Evolutionary conservation across 2,113 vertebrate genomes (phyloP), one percentile per base, ranked within the genome.

Genomic region (Sylvietta virens): DNA sequence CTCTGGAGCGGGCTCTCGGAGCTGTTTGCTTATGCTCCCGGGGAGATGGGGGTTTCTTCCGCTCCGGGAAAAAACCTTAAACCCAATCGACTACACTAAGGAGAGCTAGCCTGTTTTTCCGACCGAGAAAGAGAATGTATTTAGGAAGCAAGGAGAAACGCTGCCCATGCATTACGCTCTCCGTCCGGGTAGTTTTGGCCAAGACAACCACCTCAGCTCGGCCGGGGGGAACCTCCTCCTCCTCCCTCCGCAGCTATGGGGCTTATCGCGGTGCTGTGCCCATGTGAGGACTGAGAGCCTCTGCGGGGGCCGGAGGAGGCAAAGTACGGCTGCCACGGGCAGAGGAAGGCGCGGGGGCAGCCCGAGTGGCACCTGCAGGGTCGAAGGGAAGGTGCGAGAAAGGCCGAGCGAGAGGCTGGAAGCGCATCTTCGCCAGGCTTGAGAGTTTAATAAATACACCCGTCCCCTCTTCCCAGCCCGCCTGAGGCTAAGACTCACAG

Each of bases 381-480:
- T 10, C 50, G 3, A 37, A 54, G 26, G 60, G 42, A 86, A 82
- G 50, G 83, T 78, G 84, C 54, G 40, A 77, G 64, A 60, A 90
- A 62, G 54, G 39, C 73, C 64, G 39, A 67, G 50, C 4, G 20
- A 42, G 39, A 82, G 44, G 44, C 64, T 86, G 37, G 47, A 73
- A 95, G 65, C 31, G n/a, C 56, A 35, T 74, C 72, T 82, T 53
- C 47, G 69, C 65, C 66, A 91, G 80, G 48, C 90, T 86, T 67
- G 79, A 87, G 93, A 96, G 96, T 95, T 95, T 95, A 96, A 95
- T 94, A 96, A 97, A 94, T 84, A 96, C 79, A 95, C 84, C 79
- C 73, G 71, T 78, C 93, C 94, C 89, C 91, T 94, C 88, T 94
- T 81, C 64, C 70, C 92, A 89, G 88, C 90, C 94, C 71, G 95